Conservation (phyloP, 2,113 vertebrate genomes). For the Phrynosoma platyrhinos region DNA sequence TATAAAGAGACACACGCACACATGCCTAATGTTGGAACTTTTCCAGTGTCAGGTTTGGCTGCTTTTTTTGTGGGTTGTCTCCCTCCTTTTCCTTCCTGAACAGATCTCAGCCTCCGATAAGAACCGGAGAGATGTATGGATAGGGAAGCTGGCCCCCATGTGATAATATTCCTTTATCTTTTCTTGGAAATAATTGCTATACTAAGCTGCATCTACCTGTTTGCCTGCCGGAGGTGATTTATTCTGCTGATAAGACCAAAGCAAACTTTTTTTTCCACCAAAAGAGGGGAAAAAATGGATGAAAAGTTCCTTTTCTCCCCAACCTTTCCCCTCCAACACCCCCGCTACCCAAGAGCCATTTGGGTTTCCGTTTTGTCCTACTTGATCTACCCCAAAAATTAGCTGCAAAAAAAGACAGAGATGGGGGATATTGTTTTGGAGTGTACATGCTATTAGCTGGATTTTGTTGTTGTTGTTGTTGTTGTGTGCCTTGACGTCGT, state of each 20-base stretch:
- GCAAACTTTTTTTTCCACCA: constrained; percentile 60
- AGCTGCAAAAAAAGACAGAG: too few species aligned
- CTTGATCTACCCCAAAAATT: background rate
- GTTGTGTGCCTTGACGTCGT: too few species aligned
- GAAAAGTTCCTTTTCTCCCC: constrained; percentile 27
- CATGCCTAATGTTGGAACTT: constrained; percentile 54
- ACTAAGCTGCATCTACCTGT: constrained; percentile 79
- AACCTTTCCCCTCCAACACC: constrained; percentile 8
- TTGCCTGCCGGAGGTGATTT: constrained; percentile 77
- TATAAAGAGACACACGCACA: too few species aligned
- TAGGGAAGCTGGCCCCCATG: constrained; percentile 67
- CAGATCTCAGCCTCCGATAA: constrained; percentile 72
- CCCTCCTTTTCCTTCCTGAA: constrained; percentile 50
- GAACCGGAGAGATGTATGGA: constrained; percentile 69
- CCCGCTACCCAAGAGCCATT: constrained; percentile 21
- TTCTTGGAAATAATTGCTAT: constrained; percentile 77
- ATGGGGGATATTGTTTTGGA: too few species aligned
- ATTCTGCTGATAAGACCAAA: constrained; percentile 71
- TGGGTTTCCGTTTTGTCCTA: background rate
- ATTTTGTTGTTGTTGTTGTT: too few species aligned
- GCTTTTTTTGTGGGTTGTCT: constrained; percentile 15
- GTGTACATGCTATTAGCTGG: too few species aligned
- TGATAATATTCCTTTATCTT: constrained; percentile 77
- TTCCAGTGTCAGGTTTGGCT: constrained; percentile 46
- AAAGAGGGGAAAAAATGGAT: constrained; percentile 22